Conservation (phyloP, 2,797 vertebrate genomes). For the Serranus cabrilla region DNA sequence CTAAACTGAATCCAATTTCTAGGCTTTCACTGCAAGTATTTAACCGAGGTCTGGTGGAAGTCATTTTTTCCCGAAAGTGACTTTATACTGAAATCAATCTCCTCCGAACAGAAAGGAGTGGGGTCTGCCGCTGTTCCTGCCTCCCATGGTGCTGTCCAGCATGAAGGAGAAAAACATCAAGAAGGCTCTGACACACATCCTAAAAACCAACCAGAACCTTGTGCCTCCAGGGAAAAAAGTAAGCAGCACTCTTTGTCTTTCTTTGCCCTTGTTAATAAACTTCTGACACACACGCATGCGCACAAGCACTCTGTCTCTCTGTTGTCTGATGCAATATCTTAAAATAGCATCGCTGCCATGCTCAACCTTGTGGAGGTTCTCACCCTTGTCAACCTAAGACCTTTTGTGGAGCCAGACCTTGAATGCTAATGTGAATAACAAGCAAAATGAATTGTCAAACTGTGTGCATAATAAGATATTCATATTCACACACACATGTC, state of each 20-base stretch:
- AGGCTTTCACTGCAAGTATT: conserved; percentile 1
- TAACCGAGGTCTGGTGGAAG: conserved; percentile 1
- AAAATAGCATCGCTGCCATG: conserved; percentile 68
- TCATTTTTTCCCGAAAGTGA: background rate
- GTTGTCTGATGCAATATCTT: conserved; percentile 56
- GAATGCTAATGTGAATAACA: conserved; percentile 67
- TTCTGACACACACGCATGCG: conserved; percentile 39
- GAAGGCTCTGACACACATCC: conserved; percentile 98
- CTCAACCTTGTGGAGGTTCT: conserved; percentile 68
- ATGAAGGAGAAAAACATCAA: conserved; percentile 99
- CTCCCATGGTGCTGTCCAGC: conserved; percentile 95
- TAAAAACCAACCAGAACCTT: conserved; percentile 99
- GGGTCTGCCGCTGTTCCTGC: conserved; percentile 96
- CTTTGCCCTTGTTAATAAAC: conserved; percentile 66
- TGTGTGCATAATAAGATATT: conserved; percentile 64
- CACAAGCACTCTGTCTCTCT: conserved; percentile 9
- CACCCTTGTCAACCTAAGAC: conserved; percentile 70
- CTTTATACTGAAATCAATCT: conserved; percentile 40
- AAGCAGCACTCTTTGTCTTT: conserved; percentile 64
- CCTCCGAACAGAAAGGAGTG: conserved; percentile 93
- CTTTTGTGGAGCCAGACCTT: conserved; percentile 37
- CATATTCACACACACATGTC: conserved; percentile 56
- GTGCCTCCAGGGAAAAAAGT: conserved; percentile 99
- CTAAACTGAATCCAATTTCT: background rate
- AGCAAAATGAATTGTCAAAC: conserved; percentile 36